Conservation (phyloP, 2,797 vertebrate genomes). For the Ctenochaetus hawaiiensis region DNA sequence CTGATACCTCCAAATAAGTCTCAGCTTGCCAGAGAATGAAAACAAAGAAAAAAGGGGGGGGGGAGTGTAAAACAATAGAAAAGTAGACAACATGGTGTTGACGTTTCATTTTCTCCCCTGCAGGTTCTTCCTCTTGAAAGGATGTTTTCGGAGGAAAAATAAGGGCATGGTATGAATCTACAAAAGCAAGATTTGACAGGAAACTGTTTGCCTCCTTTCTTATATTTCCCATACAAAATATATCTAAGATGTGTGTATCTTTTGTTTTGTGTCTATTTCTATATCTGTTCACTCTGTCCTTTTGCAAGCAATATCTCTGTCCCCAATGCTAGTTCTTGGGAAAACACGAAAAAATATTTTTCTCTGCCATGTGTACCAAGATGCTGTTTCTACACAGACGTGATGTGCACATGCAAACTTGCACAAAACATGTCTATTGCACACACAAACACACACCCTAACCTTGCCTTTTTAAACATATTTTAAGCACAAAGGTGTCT, state of each 20-base stretch:
- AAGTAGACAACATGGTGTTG: constrained; percentile 42
- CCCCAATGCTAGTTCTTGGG: not conserved
- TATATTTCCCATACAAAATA: constrained; percentile 1
- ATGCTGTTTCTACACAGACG: constrained; percentile 23
- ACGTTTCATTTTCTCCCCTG: constrained; percentile 37
- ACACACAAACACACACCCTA: not conserved
- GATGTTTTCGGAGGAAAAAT: constrained; percentile 44
- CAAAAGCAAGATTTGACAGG: constrained; percentile 26
- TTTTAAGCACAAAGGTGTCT: constrained; percentile 22
- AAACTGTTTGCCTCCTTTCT: constrained; percentile 4
- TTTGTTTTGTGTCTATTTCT: not conserved
- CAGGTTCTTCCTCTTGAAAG: constrained; percentile 41
- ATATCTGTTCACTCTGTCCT: not conserved
- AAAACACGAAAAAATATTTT: not conserved
- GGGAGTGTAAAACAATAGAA: constrained; percentile 29
- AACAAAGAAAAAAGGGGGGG: constrained; percentile 22
- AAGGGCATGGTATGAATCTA: constrained; percentile 39
- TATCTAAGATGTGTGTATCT: not conserved
- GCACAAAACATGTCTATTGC: not conserved
- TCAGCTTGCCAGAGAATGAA: constrained; percentile 42
- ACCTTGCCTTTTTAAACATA: not conserved
- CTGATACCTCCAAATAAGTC: constrained; percentile 45
- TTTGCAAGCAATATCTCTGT: not conserved
- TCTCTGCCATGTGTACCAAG: not conserved
- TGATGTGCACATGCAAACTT: not conserved